Evolutionary conservation across 2,113 vertebrate genomes (phyloP).

Genomic region (Empidonax traillii): DNA sequence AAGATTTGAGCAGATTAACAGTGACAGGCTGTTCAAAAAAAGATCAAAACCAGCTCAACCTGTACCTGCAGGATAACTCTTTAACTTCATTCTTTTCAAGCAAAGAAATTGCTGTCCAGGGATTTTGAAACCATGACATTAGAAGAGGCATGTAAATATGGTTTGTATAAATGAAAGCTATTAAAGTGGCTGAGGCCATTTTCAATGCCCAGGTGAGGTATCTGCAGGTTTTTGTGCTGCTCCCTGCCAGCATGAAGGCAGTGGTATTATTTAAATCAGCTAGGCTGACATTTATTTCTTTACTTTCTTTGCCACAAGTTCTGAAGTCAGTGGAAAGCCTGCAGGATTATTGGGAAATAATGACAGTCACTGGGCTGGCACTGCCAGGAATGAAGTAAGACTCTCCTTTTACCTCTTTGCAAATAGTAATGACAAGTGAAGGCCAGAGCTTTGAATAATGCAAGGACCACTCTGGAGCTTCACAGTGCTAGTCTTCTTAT

Average conservation of each 20-base stretch:
- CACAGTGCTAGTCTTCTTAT: neutral
- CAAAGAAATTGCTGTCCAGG: neutral
- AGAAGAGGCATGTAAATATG: neutral
- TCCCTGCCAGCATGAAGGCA: neutral
- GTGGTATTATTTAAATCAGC: slow-evolving; percentile 33
- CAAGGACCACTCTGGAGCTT: neutral
- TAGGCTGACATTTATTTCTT: slow-evolving; percentile 25
- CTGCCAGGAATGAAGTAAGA: slow-evolving; percentile 52
- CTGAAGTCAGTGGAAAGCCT: slow-evolving; percentile 61
- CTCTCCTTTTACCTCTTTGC: slow-evolving; percentile 11
- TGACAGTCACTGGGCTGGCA: slow-evolving; percentile 49
- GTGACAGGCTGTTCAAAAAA: neutral
- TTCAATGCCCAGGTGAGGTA: neutral
- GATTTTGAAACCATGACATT: slow-evolving; percentile 28
- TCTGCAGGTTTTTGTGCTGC: neutral
- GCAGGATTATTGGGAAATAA: slow-evolving; percentile 29
- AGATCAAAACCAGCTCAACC: slow-evolving; percentile 9
- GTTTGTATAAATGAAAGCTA: slow-evolving; percentile 4
- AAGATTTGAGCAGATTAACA: slow-evolving; percentile 3
- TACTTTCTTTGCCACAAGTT: slow-evolving; percentile 10
- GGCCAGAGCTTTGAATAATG: neutral
- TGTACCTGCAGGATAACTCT: neutral
- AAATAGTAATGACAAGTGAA: neutral
- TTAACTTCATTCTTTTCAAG: neutral
- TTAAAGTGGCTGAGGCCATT: neutral